These are phyloP conservation scores for Cantharis nigra DNA, from an alignment of 2,888 invertebrate genomes.

Conservation along the genomic window DNA sequence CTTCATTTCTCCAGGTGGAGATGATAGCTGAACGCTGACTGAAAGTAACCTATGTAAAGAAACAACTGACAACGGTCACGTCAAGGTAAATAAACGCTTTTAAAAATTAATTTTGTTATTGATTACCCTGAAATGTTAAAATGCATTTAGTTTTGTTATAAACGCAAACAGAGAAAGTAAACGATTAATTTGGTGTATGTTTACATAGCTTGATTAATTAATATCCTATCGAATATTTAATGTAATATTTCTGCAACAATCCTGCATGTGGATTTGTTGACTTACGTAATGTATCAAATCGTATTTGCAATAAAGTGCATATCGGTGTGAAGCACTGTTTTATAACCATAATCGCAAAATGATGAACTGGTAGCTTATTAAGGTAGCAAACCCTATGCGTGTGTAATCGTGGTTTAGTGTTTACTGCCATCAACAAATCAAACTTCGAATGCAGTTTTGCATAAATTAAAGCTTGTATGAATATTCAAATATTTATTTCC, in stretches of 20 bases:
- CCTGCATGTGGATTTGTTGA: slow-evolving; percentile 17
- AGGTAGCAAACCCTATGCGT: slow-evolving; percentile 41
- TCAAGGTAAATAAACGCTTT: too few species aligned
- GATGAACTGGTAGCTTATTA: slow-evolving; percentile 53
- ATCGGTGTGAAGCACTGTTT: slow-evolving; percentile 43
- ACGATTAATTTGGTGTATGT: slow-evolving; percentile 9
- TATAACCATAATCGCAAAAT: slow-evolving; percentile 50
- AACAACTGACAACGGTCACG: too few species aligned
- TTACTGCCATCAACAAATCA: slow-evolving; percentile 38
- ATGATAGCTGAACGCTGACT: too few species aligned
- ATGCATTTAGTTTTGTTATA: background rate
- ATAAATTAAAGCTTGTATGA: slow-evolving; percentile 13
- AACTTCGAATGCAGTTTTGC: slow-evolving; percentile 29
- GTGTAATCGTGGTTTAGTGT: slow-evolving; percentile 45
- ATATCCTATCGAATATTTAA: slow-evolving; percentile 16
- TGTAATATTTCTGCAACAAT: slow-evolving; percentile 10
- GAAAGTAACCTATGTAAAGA: too few species aligned
- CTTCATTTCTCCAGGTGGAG: too few species aligned
- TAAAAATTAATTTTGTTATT: background rate
- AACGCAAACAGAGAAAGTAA: background rate
- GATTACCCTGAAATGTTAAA: slow-evolving; percentile 1
- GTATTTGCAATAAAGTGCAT: slow-evolving; percentile 48
- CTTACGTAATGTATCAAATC: slow-evolving; percentile 32
- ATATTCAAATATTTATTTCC: background rate
- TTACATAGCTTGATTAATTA: slow-evolving; percentile 17